phyloP scores from a whole-genome alignment of 2,113 vertebrate species.

The Todiramphus chloris region DNA sequence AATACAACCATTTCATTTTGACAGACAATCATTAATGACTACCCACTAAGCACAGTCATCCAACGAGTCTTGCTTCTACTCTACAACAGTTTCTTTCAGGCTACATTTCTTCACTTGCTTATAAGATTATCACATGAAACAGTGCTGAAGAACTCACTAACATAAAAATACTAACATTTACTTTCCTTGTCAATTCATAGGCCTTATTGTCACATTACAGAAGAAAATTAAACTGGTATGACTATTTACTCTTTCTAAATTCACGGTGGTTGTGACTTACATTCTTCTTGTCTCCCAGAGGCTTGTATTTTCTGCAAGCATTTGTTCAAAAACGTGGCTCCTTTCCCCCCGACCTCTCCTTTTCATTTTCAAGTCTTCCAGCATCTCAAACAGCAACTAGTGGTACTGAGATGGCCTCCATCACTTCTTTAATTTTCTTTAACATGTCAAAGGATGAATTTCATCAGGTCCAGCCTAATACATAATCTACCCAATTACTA shows the following conservation, averaged over 20 bases:
- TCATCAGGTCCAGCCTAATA: neutral
- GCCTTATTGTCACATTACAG: neutral
- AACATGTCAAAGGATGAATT: neutral
- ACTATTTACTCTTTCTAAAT: neutral
- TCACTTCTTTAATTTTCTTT: neutral
- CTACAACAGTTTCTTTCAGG: slow-evolving; percentile 11
- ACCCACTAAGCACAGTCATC: slow-evolving; percentile 22
- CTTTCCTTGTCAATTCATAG: neutral
- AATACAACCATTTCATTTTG: slow-evolving; percentile 42
- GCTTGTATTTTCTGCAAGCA: neutral
- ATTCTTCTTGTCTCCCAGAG: neutral
- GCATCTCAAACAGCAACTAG: neutral
- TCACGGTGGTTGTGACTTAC: neutral
- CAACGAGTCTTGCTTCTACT: neutral
- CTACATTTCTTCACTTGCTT: neutral
- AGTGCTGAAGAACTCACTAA: neutral
- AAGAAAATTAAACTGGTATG: neutral
- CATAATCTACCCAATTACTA: neutral
- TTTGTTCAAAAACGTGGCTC: neutral
- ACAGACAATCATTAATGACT: slow-evolving; percentile 42
- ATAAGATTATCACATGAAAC: neutral
- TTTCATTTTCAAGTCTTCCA: neutral
- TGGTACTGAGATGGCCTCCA: neutral
- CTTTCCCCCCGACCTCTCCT: neutral
- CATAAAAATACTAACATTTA: neutral